These are phyloP conservation scores for Deilephila porcellus DNA, from an alignment of 2,888 invertebrate genomes.

Conservation along the genomic window DNA sequence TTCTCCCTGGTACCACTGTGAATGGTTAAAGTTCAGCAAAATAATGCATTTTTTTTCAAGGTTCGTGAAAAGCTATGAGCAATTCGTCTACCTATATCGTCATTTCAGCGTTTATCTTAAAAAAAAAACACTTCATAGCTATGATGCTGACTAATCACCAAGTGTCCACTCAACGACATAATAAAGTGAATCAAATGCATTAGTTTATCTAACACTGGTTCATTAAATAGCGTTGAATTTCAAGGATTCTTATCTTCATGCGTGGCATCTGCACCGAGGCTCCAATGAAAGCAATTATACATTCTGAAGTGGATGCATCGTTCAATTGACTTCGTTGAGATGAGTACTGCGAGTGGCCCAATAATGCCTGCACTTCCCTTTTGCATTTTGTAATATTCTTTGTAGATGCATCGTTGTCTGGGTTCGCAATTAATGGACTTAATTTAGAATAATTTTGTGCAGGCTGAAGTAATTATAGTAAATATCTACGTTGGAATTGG, in stretches of 20 bases:
- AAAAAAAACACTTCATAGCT: too few species aligned
- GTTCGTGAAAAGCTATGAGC: too few species aligned
- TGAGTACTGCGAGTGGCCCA: neutral
- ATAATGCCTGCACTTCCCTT: conserved; percentile 1
- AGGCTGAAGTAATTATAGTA: neutral
- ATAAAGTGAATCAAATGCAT: conserved; percentile 6
- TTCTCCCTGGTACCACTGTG: too few species aligned
- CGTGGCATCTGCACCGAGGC: conserved; percentile 32
- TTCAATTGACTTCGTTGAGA: conserved; percentile 16
- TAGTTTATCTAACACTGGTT: neutral
- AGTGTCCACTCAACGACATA: neutral
- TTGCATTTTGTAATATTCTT: conserved; percentile 7
- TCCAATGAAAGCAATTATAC: conserved; percentile 38
- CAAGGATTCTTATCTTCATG: conserved; percentile 19
- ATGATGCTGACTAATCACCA: too few species aligned
- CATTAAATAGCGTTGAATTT: neutral
- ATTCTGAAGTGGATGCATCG: conserved; percentile 32
- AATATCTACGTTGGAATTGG: too few species aligned
- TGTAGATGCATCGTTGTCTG: neutral
- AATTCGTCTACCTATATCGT: too few species aligned
- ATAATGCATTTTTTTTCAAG: too few species aligned
- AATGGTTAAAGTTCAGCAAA: too few species aligned
- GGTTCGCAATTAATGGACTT: neutral
- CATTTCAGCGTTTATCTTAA: too few species aligned
- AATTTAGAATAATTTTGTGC: neutral